These are phyloP conservation scores for Anolis apletophallus DNA, from an alignment of 2,797 vertebrate species.

Conservation along the genomic window DNA sequence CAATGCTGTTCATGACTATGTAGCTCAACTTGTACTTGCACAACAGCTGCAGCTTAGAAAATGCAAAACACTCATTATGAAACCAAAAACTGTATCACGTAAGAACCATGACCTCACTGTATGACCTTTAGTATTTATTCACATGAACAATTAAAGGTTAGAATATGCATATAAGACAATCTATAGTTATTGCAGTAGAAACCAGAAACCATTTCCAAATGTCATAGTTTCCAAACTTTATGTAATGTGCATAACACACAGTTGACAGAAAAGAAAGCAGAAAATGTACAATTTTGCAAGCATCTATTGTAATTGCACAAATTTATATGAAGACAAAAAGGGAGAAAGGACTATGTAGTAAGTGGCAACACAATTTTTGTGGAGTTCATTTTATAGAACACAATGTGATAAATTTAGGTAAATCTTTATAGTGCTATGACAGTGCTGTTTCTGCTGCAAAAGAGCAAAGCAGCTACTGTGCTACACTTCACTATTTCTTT, in stretches of 20 bases:
- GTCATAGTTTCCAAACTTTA: background rate
- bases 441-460: background rate
- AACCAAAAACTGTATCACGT: conserved; percentile 34
- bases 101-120: conserved; percentile 13
- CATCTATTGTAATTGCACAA: background rate
- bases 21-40: background rate
- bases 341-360: too few species aligned
- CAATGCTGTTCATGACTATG: conserved; percentile 35
- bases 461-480: background rate
- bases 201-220: conserved; percentile 13
- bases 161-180: background rate
- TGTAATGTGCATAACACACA: background rate
- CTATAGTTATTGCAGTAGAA: background rate
- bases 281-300: background rate
- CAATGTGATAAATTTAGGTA: background rate
- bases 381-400: background rate
- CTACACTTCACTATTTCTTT: background rate
- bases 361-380: background rate
- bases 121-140: conserved; percentile 15
- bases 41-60: conserved; percentile 39
- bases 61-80: conserved; percentile 49
- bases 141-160: conserved; percentile 9
- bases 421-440: background rate
- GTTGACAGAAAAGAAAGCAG: accelerated
- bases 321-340: background rate